These are phyloP conservation scores for Chymomyza procnemis DNA, from an alignment of 2,888 invertebrate species.

Conservation along the genomic window DNA sequence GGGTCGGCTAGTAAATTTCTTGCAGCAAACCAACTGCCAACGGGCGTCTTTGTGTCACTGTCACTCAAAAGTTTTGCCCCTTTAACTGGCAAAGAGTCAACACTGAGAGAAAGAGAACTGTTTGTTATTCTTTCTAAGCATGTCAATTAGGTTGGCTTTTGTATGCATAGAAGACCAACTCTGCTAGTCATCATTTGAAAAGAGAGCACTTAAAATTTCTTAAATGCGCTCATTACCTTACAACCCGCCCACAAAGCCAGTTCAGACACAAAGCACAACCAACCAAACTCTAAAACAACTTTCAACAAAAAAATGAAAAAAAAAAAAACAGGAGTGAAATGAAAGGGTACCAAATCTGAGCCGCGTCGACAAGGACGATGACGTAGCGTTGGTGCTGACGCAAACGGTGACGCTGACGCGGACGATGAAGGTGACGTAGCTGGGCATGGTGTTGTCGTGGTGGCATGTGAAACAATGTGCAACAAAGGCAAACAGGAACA, in stretches of 20 bases:
- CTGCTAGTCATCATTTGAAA: conserved; percentile 58
- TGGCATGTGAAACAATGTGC: conserved; percentile 43
- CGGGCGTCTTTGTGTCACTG: conserved; percentile 31
- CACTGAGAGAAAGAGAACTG: not conserved
- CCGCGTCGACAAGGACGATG: not conserved
- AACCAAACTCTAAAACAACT: conserved; percentile 47
- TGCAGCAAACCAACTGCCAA: conserved; percentile 48
- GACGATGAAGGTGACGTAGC: not conserved
- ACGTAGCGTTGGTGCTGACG: not conserved
- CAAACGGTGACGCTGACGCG: not conserved
- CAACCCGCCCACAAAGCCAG: not conserved
- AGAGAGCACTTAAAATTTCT: conserved; percentile 46
- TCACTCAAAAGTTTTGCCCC: conserved; percentile 3
- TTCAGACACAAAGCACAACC: conserved; percentile 8
- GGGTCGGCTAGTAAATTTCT: conserved; percentile 25
- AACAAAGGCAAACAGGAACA: conserved; percentile 38
- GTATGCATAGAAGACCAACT: conserved; percentile 22
- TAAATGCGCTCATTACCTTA: conserved; percentile 14
- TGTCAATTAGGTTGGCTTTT: conserved; percentile 59
- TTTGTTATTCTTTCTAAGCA: conserved; percentile 60
- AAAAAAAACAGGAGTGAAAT: conserved; percentile 6
- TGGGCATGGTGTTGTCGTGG: not conserved
- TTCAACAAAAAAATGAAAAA: conserved; percentile 40
- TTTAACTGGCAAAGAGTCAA: not conserved
- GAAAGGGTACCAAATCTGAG: conserved; percentile 21